Evolutionary conservation across 2,113 vertebrate genomes (phyloP), one percentile per base, ranked within the genome.

Genomic region (Pangasianodon hypophthalmus): DNA sequence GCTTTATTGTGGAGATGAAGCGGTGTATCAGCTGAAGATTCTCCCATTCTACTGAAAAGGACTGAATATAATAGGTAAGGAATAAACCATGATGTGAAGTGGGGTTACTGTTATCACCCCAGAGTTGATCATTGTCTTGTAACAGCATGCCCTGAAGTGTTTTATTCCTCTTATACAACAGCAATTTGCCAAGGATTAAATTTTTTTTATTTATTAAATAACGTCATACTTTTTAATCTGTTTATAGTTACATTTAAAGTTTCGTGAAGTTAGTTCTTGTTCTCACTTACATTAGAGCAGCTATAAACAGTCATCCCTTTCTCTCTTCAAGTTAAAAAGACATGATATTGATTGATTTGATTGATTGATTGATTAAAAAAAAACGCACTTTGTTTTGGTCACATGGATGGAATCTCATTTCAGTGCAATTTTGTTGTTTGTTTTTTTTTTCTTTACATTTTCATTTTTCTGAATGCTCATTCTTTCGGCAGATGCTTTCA

Each of bases 1-100:
- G 60, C 29, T 90, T 86, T 90, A 90, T 86, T 90, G 85, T 60
- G 58, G 50, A 71, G 77, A 86, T 87, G 54, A 87, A 79, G 46
- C 14, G 56, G 60, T 67, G 13, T 37, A 29, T 67, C 48, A 26
- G n/a, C 48, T 71, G 29, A 67, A 69, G 50, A 48, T 26, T 69
- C 79, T 46, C 58, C 44, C 48, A 71, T 41, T 82, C 37, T 37
- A 29, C 85, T 48, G 80, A 73, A 62, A 56, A 62, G 56, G 82
- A 46, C 1, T 62, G 37, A 44, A 84, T 21, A 84, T 84, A 37
- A 37, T 84, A 46, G 62, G 24, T 62, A 29, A 50, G 26, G 10
- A 80, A 80, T 48, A 50, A 80, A 14, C 11, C 46, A 50, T 50
- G 77, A 50, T 80, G 24, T 29, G 46, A 29, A 62, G 56, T 84